A percentile compares a stretch with the other conserved stretches of the same genome.
These are phyloP conservation scores for Valencia hispanica DNA, from an alignment of 2,797 vertebrate genomes.

Conservation along the genomic window DNA sequence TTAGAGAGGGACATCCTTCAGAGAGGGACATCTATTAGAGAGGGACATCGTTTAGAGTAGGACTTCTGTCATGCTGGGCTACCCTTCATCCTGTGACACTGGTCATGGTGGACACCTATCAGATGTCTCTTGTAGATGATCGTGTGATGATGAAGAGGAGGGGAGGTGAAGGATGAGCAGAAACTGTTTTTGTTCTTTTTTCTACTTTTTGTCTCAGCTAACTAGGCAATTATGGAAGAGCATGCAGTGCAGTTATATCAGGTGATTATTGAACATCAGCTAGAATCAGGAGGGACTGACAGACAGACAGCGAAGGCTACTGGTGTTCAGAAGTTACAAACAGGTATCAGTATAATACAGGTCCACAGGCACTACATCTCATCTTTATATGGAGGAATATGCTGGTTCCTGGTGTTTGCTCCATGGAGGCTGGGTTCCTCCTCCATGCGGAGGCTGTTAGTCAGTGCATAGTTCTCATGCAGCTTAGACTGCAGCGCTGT, in stretches of 20 bases:
- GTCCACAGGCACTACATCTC: slow-evolving; percentile 99
- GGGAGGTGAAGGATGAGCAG: slow-evolving; percentile 75
- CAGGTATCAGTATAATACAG: slow-evolving; percentile 93
- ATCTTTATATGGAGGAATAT: slow-evolving; percentile 94
- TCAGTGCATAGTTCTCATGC: slow-evolving; percentile 99
- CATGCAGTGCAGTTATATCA: slow-evolving; percentile 99
- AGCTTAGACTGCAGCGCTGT: slow-evolving; percentile 94
- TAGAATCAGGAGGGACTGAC: slow-evolving; percentile 93
- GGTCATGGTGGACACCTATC: no score
- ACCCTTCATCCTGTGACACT: neutral
- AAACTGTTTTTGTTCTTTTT: slow-evolving; percentile 70
- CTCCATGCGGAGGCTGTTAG: slow-evolving; percentile 60
- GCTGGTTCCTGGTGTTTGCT: slow-evolving; percentile 92
- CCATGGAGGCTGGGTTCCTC: slow-evolving; percentile 87
- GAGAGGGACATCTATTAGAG: neutral
- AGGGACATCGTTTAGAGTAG: neutral
- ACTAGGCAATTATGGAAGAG: slow-evolving; percentile 93
- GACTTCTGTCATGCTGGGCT: neutral
- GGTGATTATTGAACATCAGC: slow-evolving; percentile 93
- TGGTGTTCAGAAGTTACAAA: slow-evolving; percentile 91
- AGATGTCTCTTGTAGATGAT: neutral
- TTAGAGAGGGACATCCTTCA: no score
- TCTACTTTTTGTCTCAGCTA: slow-evolving; percentile 88
- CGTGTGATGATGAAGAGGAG: slow-evolving; percentile 15
- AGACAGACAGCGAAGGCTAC: slow-evolving; percentile 98